Evolutionary conservation across 2,113 vertebrate genomes (phyloP), one percentile per base, ranked within the genome.

Genomic region (Paracanthobrama guichenoti): DNA sequence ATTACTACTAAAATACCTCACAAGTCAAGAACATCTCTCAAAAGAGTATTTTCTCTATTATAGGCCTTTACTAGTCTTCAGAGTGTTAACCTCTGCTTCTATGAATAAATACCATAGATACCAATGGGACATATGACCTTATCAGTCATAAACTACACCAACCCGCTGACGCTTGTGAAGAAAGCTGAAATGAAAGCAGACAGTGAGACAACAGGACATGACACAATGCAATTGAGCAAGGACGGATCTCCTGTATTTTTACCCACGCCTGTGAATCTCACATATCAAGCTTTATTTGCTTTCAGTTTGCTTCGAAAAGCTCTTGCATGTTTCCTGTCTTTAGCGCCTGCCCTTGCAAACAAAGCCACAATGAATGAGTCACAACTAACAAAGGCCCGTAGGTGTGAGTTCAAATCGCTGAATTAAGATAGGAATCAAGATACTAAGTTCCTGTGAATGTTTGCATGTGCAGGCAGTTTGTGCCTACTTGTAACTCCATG

Each of bases 181-280:
- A 75, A 77, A 35, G 13, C 72, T 76, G 44, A 67, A 77, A 55
- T 84, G 60, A 84, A 84, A 84, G 59, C 74, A 78, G 83, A 84
- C 83, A 57, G 28, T 10, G 6, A 53, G 59, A 76, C 42, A 84
- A 78, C 50, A 78, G 74, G 42, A 84, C 46, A 77, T 53, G 59
- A 64, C 59, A 62, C 59, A 66, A 22, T 35, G 48, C 57, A 69
- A 53, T 26, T 67, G 59, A 66, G 73, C 50, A 69, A 77, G 9
- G 35, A 55, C 18, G 22, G 22, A 4, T 67, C 20, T 78, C 24
- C 26, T 26, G 6, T 50, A 55, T 28, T 18, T 67, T 77, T 84
- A 55, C 22, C 3, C 60, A 26, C 14, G 44, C 16, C 73, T 50
- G 22, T 18, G 16, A 28, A 24, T 64, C 74, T 13, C 11, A 39